Percentiles rank a stretch among this genome's conserved stretches.
Conservation (phyloP, 1,140 invertebrate genomes). For the Drepana arcuata region DNA sequence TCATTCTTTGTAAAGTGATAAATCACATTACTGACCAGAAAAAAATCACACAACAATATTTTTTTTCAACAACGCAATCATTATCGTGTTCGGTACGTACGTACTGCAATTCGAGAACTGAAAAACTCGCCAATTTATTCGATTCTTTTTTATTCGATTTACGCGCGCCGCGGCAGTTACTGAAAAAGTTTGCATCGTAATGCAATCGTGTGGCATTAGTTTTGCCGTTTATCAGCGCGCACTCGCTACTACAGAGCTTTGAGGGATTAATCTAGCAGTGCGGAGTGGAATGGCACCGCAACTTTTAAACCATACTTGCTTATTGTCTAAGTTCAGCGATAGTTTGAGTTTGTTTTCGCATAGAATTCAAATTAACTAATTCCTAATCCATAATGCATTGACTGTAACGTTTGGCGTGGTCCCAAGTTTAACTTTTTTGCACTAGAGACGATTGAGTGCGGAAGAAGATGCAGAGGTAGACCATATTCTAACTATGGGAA, state of each 20-base stretch:
- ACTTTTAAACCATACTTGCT: conserved; percentile 10
- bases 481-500: no score
- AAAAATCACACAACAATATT: no score
- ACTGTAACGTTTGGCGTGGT: conserved; percentile 12
- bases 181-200: conserved; percentile 69
- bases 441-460: conserved; percentile 10
- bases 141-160: conserved; percentile 55
- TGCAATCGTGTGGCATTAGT: conserved; percentile 63
- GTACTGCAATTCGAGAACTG: no score
- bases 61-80: no score
- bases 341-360: conserved; percentile 7
- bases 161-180: conserved; percentile 34
- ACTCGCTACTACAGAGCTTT: conserved; percentile 44
- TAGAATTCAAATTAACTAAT: conserved; percentile 16
- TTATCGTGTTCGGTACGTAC: no score
- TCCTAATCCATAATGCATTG: conserved; percentile 20
- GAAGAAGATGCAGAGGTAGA: no score
- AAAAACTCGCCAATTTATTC: conserved; percentile 46
- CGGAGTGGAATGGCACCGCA: conserved; percentile 26
- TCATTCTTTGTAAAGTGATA: no score
- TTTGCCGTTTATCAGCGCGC: conserved; percentile 53
- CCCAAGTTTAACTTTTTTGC: conserved; percentile 12
- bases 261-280: conserved; percentile 56
- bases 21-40: no score
- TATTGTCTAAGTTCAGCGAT: conserved; percentile 3